Base-by-base conservation (phyloP, 2,888 invertebrate genomes). In the Elegia similella region DNA sequence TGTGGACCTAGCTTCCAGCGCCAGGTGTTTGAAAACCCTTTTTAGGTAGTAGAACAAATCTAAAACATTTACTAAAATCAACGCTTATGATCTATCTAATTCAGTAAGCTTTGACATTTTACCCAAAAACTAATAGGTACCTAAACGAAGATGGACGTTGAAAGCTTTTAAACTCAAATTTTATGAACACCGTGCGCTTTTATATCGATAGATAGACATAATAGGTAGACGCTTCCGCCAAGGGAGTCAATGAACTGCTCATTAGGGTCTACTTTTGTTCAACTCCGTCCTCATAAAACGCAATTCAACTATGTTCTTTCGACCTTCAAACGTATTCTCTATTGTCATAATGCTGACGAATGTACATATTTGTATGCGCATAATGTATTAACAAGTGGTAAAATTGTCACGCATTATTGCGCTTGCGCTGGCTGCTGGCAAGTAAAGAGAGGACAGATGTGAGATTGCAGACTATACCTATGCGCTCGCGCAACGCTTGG, bases 381-480 rank as follows among this genome's bases (percentile, higher is more conserved):
- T 16, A 23, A 52, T 52, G 44, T 52, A 38, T 29, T 38, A 53
- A 63, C 63, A 63, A 63, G 61, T 64, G 60, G 63, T 62, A 64
- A 62, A 66, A 65, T 58, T 56, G 64, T 67, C 62, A 64, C 62
- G 67, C 67, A 63, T 66, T 62, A 69, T 65, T 67, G 58, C 48
- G 65, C 52, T 56, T 53, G 34, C 50, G 32, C 32, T n/a, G 48
- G 6, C 47, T 34, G n/a, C 12, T 17, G 7, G n/a, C 38, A 38
- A 34, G 10, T 38, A 38, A 38, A n/a, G 38, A 12, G 38, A 38
- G 12, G 12, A 38, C 38, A 38, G 38, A 38, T 38, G 23, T 23
- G n/a, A 38, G 2, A 38, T 12, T 38, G 12, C n/a, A 38, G 10
- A 12, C n/a, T 12, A 5, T 23, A 23, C 23, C 23, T 23, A 23